Conservation (phyloP, 2,888 invertebrate genomes). For the Trachelus tabidus region DNA sequence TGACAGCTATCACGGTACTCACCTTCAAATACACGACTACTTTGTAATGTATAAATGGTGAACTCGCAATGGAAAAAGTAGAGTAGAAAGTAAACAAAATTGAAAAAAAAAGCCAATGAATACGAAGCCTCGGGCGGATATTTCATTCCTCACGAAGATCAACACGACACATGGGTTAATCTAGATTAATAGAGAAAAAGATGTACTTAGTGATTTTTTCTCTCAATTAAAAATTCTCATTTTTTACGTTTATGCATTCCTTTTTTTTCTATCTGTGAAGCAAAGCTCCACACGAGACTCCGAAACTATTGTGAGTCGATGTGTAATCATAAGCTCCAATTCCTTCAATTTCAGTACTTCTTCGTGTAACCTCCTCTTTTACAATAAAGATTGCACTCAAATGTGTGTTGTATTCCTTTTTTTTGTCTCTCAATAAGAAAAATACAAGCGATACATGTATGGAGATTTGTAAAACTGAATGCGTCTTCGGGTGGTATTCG, state of each 20-base stretch:
- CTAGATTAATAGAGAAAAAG: background rate
- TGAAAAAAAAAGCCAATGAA: background rate
- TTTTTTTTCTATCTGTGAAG: background rate
- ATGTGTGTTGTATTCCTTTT: slow-evolving; percentile 33
- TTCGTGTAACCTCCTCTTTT: slow-evolving; percentile 37
- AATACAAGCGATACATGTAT: slow-evolving; percentile 57
- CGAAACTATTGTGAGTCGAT: background rate
- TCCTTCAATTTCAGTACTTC: background rate
- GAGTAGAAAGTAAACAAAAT: background rate
- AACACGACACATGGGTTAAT: background rate
- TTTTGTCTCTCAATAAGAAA: slow-evolving; percentile 34
- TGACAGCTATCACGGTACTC: slow-evolving; percentile 42
- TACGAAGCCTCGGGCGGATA: background rate
- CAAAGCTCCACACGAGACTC: background rate
- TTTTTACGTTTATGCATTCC: background rate
- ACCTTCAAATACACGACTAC: slow-evolving; percentile 43
- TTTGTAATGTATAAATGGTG: background rate
- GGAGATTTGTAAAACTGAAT: slow-evolving; percentile 61
- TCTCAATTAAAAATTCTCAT: background rate
- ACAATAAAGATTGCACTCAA: slow-evolving; percentile 37
- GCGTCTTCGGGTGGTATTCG: slow-evolving; percentile 55
- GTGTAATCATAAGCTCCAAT: background rate
- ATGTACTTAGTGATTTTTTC: background rate
- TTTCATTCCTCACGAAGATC: background rate
- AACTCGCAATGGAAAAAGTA: background rate